Evolutionary conservation across 2,888 invertebrate genomes (phyloP).

Genomic region (Colletes collaris): DNA sequence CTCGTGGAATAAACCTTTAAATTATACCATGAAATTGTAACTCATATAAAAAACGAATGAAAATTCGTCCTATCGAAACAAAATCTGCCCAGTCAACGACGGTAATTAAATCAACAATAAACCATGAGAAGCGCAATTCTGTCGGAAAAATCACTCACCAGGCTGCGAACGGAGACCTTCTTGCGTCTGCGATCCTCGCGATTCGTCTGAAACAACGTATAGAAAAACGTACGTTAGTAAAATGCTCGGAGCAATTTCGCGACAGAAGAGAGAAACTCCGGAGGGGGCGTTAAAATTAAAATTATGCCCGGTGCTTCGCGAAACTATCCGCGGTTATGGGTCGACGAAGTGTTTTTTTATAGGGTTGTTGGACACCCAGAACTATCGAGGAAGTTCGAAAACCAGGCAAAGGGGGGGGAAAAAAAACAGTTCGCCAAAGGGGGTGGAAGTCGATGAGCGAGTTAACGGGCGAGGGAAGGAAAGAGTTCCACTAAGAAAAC

Average conservation of each 20-base stretch:
- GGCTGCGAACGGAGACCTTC: background rate
- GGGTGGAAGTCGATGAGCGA: constrained; percentile 36
- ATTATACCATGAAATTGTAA: too few species aligned
- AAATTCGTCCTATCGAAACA: too few species aligned
- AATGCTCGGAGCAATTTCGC: constrained; percentile 14
- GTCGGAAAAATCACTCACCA: constrained; percentile 45
- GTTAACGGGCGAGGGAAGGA: constrained; percentile 42
- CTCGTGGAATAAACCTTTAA: too few species aligned
- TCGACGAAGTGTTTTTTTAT: constrained; percentile 63
- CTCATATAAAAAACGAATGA: too few species aligned
- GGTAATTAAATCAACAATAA: too few species aligned
- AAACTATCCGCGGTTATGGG: constrained; percentile 73
- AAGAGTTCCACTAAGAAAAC: constrained; percentile 46
- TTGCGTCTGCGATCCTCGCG: background rate
- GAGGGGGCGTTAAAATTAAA: constrained; percentile 69
- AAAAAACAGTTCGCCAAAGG: constrained; percentile 11
- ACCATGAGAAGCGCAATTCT: background rate
- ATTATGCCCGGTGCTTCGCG: constrained; percentile 70
- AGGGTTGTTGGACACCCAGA: constrained; percentile 39
- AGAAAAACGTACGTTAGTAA: constrained; percentile 43
- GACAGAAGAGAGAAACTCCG: background rate
- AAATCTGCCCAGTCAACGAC: too few species aligned
- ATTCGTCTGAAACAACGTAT: constrained; percentile 66
- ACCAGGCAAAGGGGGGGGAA: background rate
- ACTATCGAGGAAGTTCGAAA: constrained; percentile 10